Evolutionary conservation across 2,113 vertebrate species (phyloP), one percentile per base, ranked within the genome.

Genomic region (Sinosuthora webbiana): DNA sequence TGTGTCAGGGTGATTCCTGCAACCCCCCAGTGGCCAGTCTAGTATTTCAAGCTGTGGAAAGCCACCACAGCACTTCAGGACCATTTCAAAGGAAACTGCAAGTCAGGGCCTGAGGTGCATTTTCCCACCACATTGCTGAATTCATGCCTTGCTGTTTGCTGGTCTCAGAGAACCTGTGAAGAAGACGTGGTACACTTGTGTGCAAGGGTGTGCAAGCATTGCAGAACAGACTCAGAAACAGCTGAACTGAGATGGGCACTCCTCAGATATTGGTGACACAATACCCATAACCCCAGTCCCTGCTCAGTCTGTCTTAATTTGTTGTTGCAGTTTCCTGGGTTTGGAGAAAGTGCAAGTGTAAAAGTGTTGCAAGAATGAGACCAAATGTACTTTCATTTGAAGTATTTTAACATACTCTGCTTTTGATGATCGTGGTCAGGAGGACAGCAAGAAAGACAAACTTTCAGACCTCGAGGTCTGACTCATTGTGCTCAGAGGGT

Each of bases 231-330:
- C 25, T 45, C 30, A 39, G 80, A 75, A 52, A 53, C 2, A 84
- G 31, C 30, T 73, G 21, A 10, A 10, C 33, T 47, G 39, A 55
- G 33, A 18, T n/a, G 42, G n/a, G 37, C 2, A 3, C 5, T 69
- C 27, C 45, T 90, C 35, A 56, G 56, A 80, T 68, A 69, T 42
- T 65, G 12, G 4, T 64, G 55, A 41, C 16, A n/a, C 27, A 79
- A 24, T 12, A 49, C 13, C 30, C 0, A 0, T n/a, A 49, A 75
- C 70, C 22, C 0, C 21, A 14, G 47, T 20, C 31, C 25, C 39
- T 3, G 0, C 35, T 86, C 47, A 23, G 9, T 60, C 24, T 49
- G 15, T 30, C 35, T 77, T 69, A 44, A 84, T 90, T 85, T 50
- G 27, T 39, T 70, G 39, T n/a, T 82, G 69, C 41, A 63, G 44